phyloP scores from a whole-genome alignment of 2,797 vertebrate species.

The Lindbergichthys nudifrons region DNA sequence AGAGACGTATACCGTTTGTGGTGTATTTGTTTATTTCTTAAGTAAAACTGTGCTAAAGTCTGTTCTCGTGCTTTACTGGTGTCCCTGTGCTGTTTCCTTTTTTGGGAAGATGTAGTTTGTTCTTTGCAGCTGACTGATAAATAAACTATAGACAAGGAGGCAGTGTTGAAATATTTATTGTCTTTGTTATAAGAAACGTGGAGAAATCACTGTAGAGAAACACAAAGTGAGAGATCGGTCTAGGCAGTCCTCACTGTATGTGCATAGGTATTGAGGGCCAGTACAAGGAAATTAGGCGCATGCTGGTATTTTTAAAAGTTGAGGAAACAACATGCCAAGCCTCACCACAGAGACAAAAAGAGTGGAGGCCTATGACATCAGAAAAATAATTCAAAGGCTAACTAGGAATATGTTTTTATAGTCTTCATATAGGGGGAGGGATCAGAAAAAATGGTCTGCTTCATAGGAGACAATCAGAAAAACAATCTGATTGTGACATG shows the following conservation, averaged over 20 bases:
- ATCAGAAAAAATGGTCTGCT: too few relatives aligned
- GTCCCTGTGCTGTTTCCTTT: constrained; percentile 35
- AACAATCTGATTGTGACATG: too few relatives aligned
- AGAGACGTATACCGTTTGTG: background rate
- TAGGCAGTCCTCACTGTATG: background rate
- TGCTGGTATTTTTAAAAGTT: background rate
- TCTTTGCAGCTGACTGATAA: constrained; percentile 74
- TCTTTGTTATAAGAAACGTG: constrained; percentile 71
- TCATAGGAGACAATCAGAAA: too few relatives aligned
- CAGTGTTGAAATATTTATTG: constrained; percentile 83
- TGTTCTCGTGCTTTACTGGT: constrained; percentile 7
- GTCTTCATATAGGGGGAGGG: background rate
- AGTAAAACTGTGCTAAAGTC: background rate
- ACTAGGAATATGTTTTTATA: background rate
- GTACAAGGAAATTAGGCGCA: background rate
- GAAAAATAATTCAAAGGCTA: background rate
- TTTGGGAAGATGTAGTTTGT: constrained; percentile 61
- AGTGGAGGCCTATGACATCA: background rate
- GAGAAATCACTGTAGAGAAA: constrained; percentile 56
- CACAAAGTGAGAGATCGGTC: constrained; percentile 22
- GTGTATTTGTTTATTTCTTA: background rate
- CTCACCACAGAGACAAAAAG: background rate
- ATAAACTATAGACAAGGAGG: constrained; percentile 81
- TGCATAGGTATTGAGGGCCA: background rate
- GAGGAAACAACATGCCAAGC: background rate